Evolutionary conservation across 2,797 vertebrate species (phyloP).

Genomic region (Cottoperca gobio): DNA sequence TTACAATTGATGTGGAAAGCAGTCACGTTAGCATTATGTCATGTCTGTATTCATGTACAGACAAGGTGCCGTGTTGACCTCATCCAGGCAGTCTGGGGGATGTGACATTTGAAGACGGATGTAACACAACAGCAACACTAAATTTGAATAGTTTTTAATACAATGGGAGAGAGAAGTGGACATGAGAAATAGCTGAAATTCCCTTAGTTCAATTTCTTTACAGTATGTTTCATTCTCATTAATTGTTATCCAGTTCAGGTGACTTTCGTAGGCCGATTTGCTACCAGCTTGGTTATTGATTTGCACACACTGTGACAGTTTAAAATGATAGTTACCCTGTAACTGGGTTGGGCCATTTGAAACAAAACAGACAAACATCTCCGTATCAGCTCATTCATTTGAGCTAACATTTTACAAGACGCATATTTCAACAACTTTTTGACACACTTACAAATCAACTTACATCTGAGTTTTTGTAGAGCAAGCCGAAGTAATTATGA

Average conservation of each 20-base stretch:
- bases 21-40: conserved; percentile 3
- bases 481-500: no score
- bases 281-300: not conserved
- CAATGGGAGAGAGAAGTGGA: not conserved
- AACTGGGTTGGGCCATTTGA: not conserved
- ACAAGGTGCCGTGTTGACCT: conserved; percentile 29
- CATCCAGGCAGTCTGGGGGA: not conserved
- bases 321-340: not conserved
- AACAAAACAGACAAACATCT: not conserved
- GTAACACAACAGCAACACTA: not conserved
- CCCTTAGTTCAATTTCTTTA: not conserved
- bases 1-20: not conserved
- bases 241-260: no score
- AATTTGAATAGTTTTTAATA: not conserved
- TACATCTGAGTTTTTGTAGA: not conserved
- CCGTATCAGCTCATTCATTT: not conserved
- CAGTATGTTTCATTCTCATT: not conserved
- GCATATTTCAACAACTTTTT: not conserved
- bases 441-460: not conserved
- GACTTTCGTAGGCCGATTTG: not conserved
- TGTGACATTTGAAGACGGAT: not conserved
- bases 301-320: not conserved
- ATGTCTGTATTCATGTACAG: conserved; percentile 52
- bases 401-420: not conserved
- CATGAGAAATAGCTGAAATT: not conserved